Evolutionary conservation across 1,140 invertebrate genomes (phyloP).

Genomic region (Drosophila arawakana): DNA sequence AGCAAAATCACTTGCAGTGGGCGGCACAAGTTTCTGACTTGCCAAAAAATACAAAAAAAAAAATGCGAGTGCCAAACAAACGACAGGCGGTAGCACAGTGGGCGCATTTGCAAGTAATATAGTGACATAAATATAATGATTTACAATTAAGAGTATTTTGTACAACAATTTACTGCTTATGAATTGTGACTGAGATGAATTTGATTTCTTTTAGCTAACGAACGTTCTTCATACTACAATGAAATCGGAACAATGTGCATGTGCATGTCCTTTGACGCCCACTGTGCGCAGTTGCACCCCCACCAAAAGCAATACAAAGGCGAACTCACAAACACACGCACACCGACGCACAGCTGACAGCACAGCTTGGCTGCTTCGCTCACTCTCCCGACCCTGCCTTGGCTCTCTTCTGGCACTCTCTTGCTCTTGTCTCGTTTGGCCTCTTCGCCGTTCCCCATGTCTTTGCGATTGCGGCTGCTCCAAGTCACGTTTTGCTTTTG

Average conservation of each 20-base stretch:
- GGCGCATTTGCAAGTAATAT: background rate
- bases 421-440: conserved; percentile 13
- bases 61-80: conserved; percentile 36
- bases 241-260: background rate
- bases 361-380: conserved; percentile 22
- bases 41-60: conserved; percentile 57
- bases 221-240: background rate
- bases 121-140: too few relatives aligned
- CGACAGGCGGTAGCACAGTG: conserved; percentile 46
- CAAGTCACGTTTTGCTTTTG: conserved; percentile 69
- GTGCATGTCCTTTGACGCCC: conserved; percentile 6
- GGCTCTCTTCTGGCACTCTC: conserved; percentile 24
- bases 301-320: conserved; percentile 10
- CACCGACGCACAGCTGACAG: conserved; percentile 51
- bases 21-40: conserved; percentile 47
- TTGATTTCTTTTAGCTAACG: conserved; percentile 1
- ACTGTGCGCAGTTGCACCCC: conserved; percentile 40
- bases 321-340: conserved; percentile 22
- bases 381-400: conserved; percentile 19
- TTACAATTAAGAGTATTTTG: background rate
- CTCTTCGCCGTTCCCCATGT: conserved; percentile 10
- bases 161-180: background rate
- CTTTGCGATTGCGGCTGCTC: conserved; percentile 39
- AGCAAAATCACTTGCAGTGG: conserved; percentile 45
- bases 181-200: background rate